Percentiles rank a stretch among this genome's conserved stretches.
Conservation (phyloP, 2,797 vertebrate species). For the Enteromius mattozi region DNA sequence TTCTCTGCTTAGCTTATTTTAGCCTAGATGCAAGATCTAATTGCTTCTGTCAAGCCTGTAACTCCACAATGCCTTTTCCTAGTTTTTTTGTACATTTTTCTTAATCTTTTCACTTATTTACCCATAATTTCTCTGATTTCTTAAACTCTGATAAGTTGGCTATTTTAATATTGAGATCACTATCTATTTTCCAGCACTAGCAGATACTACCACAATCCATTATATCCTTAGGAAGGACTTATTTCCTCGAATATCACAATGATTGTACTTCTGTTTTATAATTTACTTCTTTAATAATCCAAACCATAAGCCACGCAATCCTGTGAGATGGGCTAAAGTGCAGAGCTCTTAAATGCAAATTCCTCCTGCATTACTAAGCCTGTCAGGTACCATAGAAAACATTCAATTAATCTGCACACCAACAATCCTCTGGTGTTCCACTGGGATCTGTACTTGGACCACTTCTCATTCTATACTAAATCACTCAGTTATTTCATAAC, state of each 20-base stretch:
- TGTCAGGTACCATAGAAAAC: slow-evolving; percentile 1
- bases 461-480: slow-evolving; percentile 23
- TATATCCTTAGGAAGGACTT: not conserved
- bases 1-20: not conserved
- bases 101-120: not conserved
- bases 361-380: not conserved
- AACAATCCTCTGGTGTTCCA: slow-evolving; percentile 12
- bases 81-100: not conserved
- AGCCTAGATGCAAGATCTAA: not conserved
- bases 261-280: not conserved
- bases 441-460: slow-evolving; percentile 11
- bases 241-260: not conserved
- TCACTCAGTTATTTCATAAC: slow-evolving; percentile 25
- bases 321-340: not conserved
- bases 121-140: not conserved
- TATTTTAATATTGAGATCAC: not conserved
- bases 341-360: slow-evolving; percentile 3
- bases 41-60: not conserved
- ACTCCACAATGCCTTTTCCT: not conserved
- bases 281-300: not conserved
- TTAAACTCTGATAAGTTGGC: not conserved
- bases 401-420: slow-evolving; percentile 16
- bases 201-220: not conserved
- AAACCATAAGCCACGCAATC: not conserved
- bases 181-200: not conserved